phyloP scores from a whole-genome alignment of 2,113 vertebrate species.

The Cercopithecus mona region DNA sequence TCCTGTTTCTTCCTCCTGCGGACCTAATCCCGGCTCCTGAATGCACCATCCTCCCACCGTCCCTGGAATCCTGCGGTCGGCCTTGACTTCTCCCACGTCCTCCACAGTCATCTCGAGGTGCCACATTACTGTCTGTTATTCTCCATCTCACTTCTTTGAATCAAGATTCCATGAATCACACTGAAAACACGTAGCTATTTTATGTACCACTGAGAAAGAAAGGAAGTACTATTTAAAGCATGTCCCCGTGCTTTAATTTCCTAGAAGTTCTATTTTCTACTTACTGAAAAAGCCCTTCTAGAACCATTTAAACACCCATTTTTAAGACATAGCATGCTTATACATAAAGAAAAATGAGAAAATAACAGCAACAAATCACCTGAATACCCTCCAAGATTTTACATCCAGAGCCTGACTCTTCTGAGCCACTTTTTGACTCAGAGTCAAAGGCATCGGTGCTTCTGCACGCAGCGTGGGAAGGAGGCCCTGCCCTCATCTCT shows the following conservation, averaged over 20 bases:
- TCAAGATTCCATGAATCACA: neutral
- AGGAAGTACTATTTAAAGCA: neutral
- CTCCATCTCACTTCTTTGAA: neutral
- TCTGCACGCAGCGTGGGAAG: accelerated
- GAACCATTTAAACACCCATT: neutral
- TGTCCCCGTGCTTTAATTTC: neutral
- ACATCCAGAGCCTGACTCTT: neutral
- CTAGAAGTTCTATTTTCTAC: neutral
- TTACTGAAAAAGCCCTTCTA: neutral
- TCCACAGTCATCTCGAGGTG: accelerated
- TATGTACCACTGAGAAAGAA: neutral
- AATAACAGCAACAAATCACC: neutral
- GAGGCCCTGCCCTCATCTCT: accelerated
- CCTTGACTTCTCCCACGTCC: accelerated
- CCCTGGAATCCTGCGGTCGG: accelerated
- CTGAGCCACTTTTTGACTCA: neutral
- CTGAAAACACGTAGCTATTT: neutral
- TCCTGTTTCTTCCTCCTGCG: neutral
- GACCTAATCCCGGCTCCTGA: neutral
- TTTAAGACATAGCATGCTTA: neutral
- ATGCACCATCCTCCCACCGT: accelerated
- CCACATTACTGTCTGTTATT: accelerated
- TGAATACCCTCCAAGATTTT: neutral
- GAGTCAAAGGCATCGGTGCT: accelerated
- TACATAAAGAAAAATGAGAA: neutral